phyloP scores from a whole-genome alignment of 2,888 invertebrate genomes.

The Dasysyrphus albostriatus region DNA sequence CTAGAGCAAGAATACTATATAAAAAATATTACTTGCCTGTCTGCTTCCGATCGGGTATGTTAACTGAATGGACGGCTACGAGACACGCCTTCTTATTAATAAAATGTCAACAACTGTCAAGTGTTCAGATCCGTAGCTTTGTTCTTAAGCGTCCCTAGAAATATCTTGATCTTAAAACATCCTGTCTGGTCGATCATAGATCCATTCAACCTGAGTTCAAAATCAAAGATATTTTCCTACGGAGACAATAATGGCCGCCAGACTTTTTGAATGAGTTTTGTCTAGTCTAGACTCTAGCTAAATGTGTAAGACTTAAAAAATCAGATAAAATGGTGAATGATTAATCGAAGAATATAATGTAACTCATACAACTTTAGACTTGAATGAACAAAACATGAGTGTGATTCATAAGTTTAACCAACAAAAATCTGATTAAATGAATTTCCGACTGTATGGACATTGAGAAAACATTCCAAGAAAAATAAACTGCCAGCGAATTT shows the following conservation, averaged over 20 bases:
- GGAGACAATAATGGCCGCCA: no score
- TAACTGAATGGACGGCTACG: neutral
- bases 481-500: neutral
- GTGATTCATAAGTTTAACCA: neutral
- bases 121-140: neutral
- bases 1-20: neutral
- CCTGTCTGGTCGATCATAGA: neutral
- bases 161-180: neutral
- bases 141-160: neutral
- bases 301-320: no score
- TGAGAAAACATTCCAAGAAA: neutral
- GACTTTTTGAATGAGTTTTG: no score
- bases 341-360: no score
- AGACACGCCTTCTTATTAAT: neutral
- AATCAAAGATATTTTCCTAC: neutral
- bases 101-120: no score
- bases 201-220: neutral
- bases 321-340: no score
- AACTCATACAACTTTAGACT: no score
- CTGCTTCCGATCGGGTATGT: neutral
- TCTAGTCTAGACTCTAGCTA: no score
- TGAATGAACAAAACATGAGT: no score
- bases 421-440: neutral
- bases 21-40: conserved; percentile 1
- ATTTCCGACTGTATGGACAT: neutral